Conservation (phyloP, 2,113 vertebrate genomes). For the Austrofundulus limnaeus region DNA sequence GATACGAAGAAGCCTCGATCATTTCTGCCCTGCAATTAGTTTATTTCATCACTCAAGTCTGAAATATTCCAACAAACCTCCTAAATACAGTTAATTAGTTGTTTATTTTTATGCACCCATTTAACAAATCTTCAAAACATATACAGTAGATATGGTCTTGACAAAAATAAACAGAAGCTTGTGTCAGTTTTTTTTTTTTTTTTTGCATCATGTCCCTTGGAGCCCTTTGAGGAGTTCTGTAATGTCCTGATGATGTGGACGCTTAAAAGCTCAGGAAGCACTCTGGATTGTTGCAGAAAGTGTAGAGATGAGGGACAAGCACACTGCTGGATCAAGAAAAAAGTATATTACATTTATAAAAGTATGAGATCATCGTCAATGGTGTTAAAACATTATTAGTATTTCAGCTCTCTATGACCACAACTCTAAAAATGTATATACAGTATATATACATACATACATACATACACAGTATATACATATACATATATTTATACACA, state of each 20-base stretch:
- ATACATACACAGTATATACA: too few species aligned
- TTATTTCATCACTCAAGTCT: slow-evolving; percentile 40
- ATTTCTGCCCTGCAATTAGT: slow-evolving; percentile 16
- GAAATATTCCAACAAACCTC: slow-evolving; percentile 37
- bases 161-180: slow-evolving; percentile 55
- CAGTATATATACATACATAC: too few species aligned
- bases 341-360: slow-evolving; percentile 1
- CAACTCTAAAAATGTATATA: not conserved
- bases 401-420: not conserved
- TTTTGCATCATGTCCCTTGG: slow-evolving; percentile 60
- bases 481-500: too few species aligned
- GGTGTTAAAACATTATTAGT: not conserved
- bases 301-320: slow-evolving; percentile 28
- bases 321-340: slow-evolving; percentile 26
- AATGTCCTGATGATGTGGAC: slow-evolving; percentile 38
- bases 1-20: not conserved
- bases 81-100: slow-evolving; percentile 39
- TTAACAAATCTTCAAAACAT: slow-evolving; percentile 72
- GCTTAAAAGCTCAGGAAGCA: slow-evolving; percentile 64
- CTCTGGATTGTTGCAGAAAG: slow-evolving; percentile 61
- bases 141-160: slow-evolving; percentile 69
- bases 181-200: slow-evolving; percentile 49
- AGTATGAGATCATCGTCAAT: not conserved
- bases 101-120: slow-evolving; percentile 69
- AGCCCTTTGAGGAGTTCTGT: slow-evolving; percentile 69